Evolutionary conservation across 2,797 vertebrate species (phyloP).

Genomic region (Acanthurus leucopareius): DNA sequence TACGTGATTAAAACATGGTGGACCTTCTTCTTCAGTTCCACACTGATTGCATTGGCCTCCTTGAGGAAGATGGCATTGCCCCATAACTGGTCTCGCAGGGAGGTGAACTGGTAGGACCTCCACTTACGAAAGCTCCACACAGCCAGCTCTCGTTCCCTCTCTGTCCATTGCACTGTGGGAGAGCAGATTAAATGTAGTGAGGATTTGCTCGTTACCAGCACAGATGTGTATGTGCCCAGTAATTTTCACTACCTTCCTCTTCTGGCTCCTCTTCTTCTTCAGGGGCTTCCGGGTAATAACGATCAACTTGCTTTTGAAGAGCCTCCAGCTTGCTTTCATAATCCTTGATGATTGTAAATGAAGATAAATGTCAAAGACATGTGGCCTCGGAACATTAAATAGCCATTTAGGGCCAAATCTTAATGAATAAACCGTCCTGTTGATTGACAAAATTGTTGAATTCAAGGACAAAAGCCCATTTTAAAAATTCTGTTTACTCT

Average conservation of each 20-base stretch:
- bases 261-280: conserved; percentile 96
- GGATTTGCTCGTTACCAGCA: background rate
- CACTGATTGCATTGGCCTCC: conserved; percentile 98
- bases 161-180: conserved; percentile 92
- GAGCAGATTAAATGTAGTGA: conserved; percentile 13
- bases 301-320: conserved; percentile 96
- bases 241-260: conserved; percentile 90
- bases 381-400: background rate
- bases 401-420: background rate
- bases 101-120: conserved; percentile 99
- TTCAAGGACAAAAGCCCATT: background rate
- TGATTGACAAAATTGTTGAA: background rate
- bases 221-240: background rate
- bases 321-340: conserved; percentile 98
- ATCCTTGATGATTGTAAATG: conserved; percentile 84
- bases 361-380: background rate
- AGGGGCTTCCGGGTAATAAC: conserved; percentile 89
- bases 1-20: background rate
- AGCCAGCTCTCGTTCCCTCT: conserved; percentile 92
- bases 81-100: conserved; percentile 95
- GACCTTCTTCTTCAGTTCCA: conserved; percentile 99
- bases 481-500: background rate
- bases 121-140: conserved; percentile 97
- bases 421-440: background rate
- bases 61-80: conserved; percentile 98